Evolutionary conservation across 2,113 vertebrate genomes (phyloP).

Genomic region (Takifugu flavidus): DNA sequence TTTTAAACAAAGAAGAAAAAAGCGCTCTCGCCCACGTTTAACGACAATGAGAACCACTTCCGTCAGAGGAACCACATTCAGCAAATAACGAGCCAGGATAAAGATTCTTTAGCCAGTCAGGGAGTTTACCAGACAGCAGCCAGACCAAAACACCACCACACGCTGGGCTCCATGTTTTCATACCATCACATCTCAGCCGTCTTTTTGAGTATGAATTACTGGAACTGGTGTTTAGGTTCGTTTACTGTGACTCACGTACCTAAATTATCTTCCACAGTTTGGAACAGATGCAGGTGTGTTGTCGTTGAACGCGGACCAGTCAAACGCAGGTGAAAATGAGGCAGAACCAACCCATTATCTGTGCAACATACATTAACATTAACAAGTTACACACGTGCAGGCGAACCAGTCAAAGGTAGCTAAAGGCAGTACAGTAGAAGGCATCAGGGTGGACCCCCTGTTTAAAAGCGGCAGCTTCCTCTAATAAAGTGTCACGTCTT

Average conservation of each 20-base stretch:
- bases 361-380: too few relatives aligned
- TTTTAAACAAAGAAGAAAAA: conserved; percentile 20
- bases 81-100: conserved; percentile 26
- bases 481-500: conserved; percentile 20
- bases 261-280: too few relatives aligned
- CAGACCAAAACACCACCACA: neutral
- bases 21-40: conserved; percentile 39
- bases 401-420: too few relatives aligned
- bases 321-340: too few relatives aligned
- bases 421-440: neutral
- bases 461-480: conserved; percentile 12
- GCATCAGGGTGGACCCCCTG: too few relatives aligned
- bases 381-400: too few relatives aligned
- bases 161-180: neutral
- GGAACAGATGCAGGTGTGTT: too few relatives aligned
- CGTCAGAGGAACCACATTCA: conserved; percentile 29
- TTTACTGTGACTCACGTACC: too few relatives aligned
- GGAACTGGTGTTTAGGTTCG: too few relatives aligned
- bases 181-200: neutral
- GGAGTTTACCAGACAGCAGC: conserved; percentile 28
- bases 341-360: too few relatives aligned
- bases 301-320: too few relatives aligned
- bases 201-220: too few relatives aligned
- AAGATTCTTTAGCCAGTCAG: conserved; percentile 10
- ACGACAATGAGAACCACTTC: conserved; percentile 38